phyloP scores from a whole-genome alignment of 2,113 vertebrate species.

The Nesogale talazaci region DNA sequence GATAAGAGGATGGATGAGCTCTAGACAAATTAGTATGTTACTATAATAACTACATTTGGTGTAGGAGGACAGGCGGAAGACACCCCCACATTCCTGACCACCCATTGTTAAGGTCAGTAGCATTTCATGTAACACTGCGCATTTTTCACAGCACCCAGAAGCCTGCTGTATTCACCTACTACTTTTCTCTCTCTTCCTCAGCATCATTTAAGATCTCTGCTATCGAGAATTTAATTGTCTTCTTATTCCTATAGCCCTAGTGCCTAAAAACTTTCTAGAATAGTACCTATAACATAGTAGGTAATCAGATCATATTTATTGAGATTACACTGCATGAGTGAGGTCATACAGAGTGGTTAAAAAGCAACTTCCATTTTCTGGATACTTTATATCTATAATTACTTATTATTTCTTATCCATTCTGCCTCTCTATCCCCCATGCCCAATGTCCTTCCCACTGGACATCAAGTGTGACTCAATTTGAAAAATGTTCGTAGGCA shows the following conservation, averaged over 20 bases:
- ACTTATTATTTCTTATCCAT: too few species aligned
- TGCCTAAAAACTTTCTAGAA: not conserved
- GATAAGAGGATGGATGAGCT: not conserved
- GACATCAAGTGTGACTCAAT: not conserved
- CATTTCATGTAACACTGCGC: not conserved
- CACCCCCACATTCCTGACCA: not conserved
- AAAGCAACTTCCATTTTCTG: not conserved
- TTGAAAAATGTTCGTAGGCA: not conserved
- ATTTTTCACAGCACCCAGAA: not conserved
- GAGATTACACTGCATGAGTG: not conserved
- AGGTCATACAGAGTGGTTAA: not conserved
- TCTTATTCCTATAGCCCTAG: not conserved
- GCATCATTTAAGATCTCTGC: not conserved
- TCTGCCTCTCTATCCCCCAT: too few species aligned
- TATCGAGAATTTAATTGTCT: not conserved
- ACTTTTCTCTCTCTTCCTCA: not conserved
- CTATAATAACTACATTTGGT: not conserved
- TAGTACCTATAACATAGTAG: not conserved
- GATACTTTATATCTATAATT: not conserved
- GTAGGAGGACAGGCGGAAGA: not conserved
- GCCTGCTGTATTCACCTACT: not conserved
- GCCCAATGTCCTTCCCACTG: too few species aligned
- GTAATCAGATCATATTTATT: not conserved
- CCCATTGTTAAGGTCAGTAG: not conserved
- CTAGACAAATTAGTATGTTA: not conserved